Conservation (phyloP, 2,888 invertebrate species). For the Celastrina argiolus region DNA sequence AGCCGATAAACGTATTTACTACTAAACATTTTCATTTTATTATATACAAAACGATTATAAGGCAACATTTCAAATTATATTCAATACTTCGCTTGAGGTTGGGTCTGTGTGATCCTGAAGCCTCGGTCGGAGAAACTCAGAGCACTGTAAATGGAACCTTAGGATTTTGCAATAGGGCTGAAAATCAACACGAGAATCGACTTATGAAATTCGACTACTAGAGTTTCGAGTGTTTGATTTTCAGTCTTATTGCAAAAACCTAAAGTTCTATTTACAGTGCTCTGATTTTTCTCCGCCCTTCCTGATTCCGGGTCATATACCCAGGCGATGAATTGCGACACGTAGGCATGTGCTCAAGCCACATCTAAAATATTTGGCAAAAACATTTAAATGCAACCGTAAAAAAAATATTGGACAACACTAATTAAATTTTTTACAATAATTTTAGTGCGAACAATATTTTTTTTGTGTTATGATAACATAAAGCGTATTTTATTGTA, state of each 20-base stretch:
- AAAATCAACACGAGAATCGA: too few species aligned
- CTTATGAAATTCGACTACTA: too few species aligned
- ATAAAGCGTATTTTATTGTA: neutral
- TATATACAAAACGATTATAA: slow-evolving; percentile 77
- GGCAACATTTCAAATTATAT: slow-evolving; percentile 68
- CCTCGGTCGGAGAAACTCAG: too few species aligned
- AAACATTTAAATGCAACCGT: neutral
- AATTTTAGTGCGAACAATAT: neutral
- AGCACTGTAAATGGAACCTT: too few species aligned
- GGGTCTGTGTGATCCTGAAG: too few species aligned
- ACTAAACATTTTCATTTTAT: slow-evolving; percentile 67
- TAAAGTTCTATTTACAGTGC: too few species aligned
- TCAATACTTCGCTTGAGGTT: slow-evolving; percentile 25
- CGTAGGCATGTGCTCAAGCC: slow-evolving; percentile 21
- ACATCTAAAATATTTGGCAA: slow-evolving; percentile 16
- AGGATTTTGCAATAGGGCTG: too few species aligned
- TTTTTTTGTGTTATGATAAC: neutral
- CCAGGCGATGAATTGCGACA: too few species aligned
- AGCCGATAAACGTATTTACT: slow-evolving; percentile 75
- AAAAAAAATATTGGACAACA: neutral
- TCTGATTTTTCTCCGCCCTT: too few species aligned
- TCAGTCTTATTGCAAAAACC: too few species aligned
- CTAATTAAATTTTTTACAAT: neutral
- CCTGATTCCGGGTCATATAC: too few species aligned
- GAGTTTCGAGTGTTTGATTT: too few species aligned